Percentiles rank a stretch among this genome's conserved stretches.
Evolutionary conservation across 2,888 invertebrate species (phyloP).

Genomic region (Leptopilina myrica): DNA sequence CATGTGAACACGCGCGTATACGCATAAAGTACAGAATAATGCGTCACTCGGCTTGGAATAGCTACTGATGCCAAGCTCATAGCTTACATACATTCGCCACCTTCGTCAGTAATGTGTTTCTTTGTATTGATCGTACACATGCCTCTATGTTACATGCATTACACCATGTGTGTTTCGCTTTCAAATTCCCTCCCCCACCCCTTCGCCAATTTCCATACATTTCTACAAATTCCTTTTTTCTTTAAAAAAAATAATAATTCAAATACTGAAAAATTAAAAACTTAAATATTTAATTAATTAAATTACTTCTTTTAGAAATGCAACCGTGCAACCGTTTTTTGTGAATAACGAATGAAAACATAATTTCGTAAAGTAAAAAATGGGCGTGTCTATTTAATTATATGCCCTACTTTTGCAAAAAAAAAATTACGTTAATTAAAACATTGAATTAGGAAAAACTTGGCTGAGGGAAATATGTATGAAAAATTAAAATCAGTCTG

Average conservation of each 20-base stretch:
- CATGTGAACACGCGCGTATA: constrained; percentile 52
- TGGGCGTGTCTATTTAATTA: constrained; percentile 1
- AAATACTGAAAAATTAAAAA: no score
- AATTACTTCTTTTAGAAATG: neutral
- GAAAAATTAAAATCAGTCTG: neutral
- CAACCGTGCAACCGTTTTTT: no score
- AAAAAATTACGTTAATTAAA: neutral
- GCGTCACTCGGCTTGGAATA: constrained; percentile 75
- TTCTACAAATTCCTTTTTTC: no score
- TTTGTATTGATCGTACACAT: constrained; percentile 35
- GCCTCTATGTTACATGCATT: constrained; percentile 12
- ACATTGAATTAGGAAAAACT: neutral
- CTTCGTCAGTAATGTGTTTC: constrained; percentile 22
- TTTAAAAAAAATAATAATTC: no score
- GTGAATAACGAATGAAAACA: neutral
- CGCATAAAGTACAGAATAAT: constrained; percentile 57
- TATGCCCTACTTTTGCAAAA: neutral
- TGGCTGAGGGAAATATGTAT: neutral
- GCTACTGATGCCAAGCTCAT: constrained; percentile 73
- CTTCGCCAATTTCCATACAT: no score
- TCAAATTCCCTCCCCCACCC: neutral
- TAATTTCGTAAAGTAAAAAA: neutral
- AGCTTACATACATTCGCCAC: constrained; percentile 19
- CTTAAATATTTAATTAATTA: no score
- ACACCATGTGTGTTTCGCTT: constrained; percentile 10